Evolutionary conservation across 1,140 invertebrate genomes (phyloP).

Genomic region (Rhizoglyphus robini): DNA sequence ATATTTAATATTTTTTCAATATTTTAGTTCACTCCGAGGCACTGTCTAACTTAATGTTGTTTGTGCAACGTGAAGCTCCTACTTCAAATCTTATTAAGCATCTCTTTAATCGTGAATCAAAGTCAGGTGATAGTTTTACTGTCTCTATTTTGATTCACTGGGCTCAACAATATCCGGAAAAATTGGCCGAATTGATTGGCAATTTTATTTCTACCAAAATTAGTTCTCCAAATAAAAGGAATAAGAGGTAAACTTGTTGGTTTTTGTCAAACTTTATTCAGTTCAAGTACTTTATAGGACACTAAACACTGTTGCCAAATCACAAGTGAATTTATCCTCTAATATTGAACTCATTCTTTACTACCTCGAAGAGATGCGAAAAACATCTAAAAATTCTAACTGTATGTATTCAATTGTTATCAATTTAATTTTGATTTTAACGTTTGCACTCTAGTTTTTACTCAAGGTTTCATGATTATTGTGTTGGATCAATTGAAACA

Average conservation of each 20-base stretch:
- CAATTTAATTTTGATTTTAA: conserved; percentile 39
- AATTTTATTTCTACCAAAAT: conserved; percentile 37
- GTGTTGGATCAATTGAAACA: conserved; percentile 49
- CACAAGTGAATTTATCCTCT: conserved; percentile 35
- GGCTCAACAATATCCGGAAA: conserved; percentile 79
- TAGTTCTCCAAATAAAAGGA: conserved; percentile 17
- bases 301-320: background rate
- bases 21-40: conserved; percentile 70
- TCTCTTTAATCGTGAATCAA: conserved; percentile 60
- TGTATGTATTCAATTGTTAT: conserved; percentile 31
- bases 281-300: background rate
- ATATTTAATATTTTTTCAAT: conserved; percentile 5
- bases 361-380: conserved; percentile 76
- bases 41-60: conserved; percentile 70
- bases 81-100: conserved; percentile 68
- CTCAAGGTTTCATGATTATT: conserved; percentile 66
- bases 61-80: conserved; percentile 80
- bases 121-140: conserved; percentile 52
- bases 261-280: background rate
- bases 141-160: conserved; percentile 79
- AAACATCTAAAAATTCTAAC: conserved; percentile 26
- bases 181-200: conserved; percentile 64
- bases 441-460: conserved; percentile 34
- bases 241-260: conserved; percentile 12
- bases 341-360: conserved; percentile 65